Percentiles rank a stretch among this genome's conserved stretches.
Evolutionary conservation across 2,113 vertebrate species (phyloP).

Genomic region (Syngnathus floridae): DNA sequence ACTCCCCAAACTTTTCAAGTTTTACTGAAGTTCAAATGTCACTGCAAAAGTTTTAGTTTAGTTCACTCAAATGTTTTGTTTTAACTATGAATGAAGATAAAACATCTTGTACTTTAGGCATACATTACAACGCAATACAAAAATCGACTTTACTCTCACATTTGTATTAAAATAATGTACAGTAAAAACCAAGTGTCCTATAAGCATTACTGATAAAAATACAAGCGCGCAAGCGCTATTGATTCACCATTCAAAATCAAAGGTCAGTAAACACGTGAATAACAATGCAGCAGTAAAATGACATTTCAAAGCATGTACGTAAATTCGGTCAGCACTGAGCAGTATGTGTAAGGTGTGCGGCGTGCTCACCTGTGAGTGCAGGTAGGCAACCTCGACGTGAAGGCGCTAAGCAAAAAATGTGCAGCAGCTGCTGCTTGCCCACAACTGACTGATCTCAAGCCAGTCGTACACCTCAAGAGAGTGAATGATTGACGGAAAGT

Average conservation of each 20-base stretch:
- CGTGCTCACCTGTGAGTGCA: conserved; percentile 43
- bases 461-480: conserved; percentile 18
- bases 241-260: neutral
- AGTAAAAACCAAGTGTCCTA: no score
- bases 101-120: no score
- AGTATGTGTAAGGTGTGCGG: neutral
- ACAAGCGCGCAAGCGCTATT: no score
- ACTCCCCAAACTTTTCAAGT: no score
- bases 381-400: neutral
- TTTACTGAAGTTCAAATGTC: no score
- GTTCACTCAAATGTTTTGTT: no score
- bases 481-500: conserved; percentile 58
- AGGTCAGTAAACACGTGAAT: neutral
- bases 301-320: neutral
- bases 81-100: no score
- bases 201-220: no score
- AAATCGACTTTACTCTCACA: no score
- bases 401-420: neutral
- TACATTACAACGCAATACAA: no score
- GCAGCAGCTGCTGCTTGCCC: neutral
- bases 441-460: conserved; percentile 13
- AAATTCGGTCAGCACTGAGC: neutral
- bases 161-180: no score
- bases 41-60: no score
- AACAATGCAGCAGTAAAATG: neutral